Percentiles rank a stretch among this genome's conserved stretches.
Evolutionary conservation across 2,113 vertebrate species (phyloP).

Genomic region (Corythornis cristatus): DNA sequence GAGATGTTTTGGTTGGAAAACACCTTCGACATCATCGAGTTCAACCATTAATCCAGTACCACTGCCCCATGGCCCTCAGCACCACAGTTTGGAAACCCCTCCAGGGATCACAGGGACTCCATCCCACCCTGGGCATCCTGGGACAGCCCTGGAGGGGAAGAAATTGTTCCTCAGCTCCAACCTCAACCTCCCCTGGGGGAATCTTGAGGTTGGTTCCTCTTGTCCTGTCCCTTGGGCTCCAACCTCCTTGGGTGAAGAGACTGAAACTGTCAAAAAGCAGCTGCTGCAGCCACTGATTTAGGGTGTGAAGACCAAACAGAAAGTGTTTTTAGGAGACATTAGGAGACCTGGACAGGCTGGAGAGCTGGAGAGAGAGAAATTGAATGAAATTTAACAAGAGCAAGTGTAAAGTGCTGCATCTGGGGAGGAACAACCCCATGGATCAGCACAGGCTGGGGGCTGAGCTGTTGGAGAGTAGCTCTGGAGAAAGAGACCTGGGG

Average conservation of each 20-base stretch:
- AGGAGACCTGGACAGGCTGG: background rate
- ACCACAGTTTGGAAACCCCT: background rate
- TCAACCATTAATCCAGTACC: background rate
- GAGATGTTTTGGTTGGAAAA: background rate
- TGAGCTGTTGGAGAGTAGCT: no score
- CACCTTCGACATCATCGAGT: background rate
- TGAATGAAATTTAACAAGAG: no score
- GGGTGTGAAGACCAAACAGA: fast-evolving
- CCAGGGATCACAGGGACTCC: background rate
- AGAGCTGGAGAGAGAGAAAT: no score
- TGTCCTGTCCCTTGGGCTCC: background rate
- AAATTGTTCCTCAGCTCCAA: background rate
- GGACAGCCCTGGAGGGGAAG: background rate
- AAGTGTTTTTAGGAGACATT: fast-evolving
- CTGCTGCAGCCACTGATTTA: fast-evolving
- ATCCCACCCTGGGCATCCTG: background rate
- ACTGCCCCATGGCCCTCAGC: background rate
- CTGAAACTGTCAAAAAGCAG: background rate
- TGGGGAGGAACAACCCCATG: no score
- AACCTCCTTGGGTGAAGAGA: background rate
- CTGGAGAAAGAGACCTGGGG: no score
- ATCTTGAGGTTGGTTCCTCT: background rate
- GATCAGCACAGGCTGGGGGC: no score
- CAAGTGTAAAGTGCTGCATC: no score
- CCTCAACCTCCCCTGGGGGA: background rate